Base-by-base conservation (phyloP, 2,797 vertebrate species). In the Sebastes aleutianus region DNA sequence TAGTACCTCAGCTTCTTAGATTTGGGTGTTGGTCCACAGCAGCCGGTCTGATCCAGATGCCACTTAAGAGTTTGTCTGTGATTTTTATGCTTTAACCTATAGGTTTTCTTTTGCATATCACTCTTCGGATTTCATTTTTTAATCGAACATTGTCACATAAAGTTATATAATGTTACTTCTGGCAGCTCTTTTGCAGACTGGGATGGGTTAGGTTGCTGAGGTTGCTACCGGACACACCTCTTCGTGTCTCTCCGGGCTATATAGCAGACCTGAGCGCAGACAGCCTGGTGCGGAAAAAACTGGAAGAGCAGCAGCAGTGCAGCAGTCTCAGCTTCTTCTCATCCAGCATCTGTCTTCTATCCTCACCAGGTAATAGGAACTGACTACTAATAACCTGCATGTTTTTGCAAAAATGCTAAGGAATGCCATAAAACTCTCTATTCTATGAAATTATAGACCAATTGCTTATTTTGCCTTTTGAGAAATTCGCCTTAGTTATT, bases 291-390 rank as follows among this genome's bases (percentile, higher is more conserved):
- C 13, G 11, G 85, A 78, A 43, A 43, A 73, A 50, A 57, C 78
- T 76, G 59, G 59, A 70, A 27, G 82, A 80, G 62, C 76, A 85
- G 74, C 82, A 27, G 76, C 82, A 27, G 68, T 2, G 36, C 68
- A 78, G 11, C 75, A 47, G n/a, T 13, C 4, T 10, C 27, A 47
- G 14, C 75, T 39, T 76, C 71, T 32, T 54, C 66, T 70, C 50
- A 58, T 3, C 32, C 72, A 78, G 54, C 73, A 65, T 67, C 82
- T 86, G 22, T 50, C 85, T 61, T 69, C 74, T 68, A 26, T 79
- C 82, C 22, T 84, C 71, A 74, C 1, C 80, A 88, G 91, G 92
- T 93, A 88, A 89, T 7, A 4, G 5, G 22, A 74, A 53, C 2
- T 2, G 8, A n/a, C 20, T 26, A 1, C 18, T 32, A 5, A 31